Evolutionary conservation across 2,888 invertebrate species (phyloP).

Genomic region (Ennomos quercinarius): DNA sequence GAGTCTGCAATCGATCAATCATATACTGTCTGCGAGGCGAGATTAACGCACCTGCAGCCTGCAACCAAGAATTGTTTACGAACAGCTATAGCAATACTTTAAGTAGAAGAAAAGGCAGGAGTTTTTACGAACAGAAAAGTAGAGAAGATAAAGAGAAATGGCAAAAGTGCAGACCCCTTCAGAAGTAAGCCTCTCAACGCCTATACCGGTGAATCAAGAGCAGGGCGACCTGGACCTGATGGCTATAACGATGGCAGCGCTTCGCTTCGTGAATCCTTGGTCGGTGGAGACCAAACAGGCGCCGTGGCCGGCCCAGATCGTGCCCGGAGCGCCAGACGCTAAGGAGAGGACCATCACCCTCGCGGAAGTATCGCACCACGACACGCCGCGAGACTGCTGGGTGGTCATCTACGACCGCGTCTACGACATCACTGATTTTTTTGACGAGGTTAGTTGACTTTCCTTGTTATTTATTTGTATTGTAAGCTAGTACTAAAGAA

Average conservation of each 20-base stretch:
- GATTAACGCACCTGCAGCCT: slow-evolving; percentile 43
- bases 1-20: slow-evolving; percentile 57
- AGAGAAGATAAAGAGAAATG: slow-evolving; percentile 52
- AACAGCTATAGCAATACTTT: slow-evolving; percentile 5
- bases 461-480: background rate
- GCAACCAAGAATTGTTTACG: slow-evolving; percentile 25
- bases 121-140: slow-evolving; percentile 24
- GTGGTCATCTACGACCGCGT: slow-evolving; percentile 94
- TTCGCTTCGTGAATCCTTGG: slow-evolving; percentile 78
- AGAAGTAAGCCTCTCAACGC: slow-evolving; percentile 65
- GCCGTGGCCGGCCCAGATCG: slow-evolving; percentile 57
- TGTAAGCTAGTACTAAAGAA: no score
- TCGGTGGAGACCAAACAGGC: slow-evolving; percentile 57
- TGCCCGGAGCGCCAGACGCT: slow-evolving; percentile 66
- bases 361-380: slow-evolving; percentile 91
- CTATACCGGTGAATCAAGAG: slow-evolving; percentile 65
- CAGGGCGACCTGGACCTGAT: slow-evolving; percentile 69
- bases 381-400: slow-evolving; percentile 91
- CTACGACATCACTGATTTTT: slow-evolving; percentile 92
- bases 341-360: slow-evolving; percentile 86
- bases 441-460: slow-evolving; percentile 85
- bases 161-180: slow-evolving; percentile 71
- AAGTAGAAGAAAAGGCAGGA: slow-evolving; percentile 20
- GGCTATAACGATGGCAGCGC: slow-evolving; percentile 79
- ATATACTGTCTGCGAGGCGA: slow-evolving; percentile 49